Base-by-base conservation (phyloP, 2,888 invertebrate species). In the Rhynchonema sp. region DNA sequence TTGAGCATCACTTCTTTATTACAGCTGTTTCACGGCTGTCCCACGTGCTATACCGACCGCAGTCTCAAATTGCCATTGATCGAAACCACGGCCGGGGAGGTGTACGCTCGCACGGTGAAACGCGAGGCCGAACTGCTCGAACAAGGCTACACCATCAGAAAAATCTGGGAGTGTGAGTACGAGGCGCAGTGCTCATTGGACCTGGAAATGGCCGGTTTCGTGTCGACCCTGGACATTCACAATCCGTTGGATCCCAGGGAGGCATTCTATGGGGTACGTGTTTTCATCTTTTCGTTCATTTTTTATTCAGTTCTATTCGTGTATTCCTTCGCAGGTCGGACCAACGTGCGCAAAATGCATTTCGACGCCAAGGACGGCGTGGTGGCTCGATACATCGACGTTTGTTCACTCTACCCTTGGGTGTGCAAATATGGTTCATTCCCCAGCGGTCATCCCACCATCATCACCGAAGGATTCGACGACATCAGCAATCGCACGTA, bases 221-320 rank as follows among this genome's bases (percentile, higher is more conserved):
- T 26, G 3, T 6, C 13, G 17, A 6, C 6, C 6, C 17, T 55
- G n/a, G 23, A 9, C 3, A 25, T 26, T 6, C 9, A 29, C 3
- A 27, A 55, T 2, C 55, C 55, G 30, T 13, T 55, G 28, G 27
- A 55, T n/a, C 13, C 55, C 23, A 6, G 55, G 6, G 55, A 55
- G 2, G 55, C 55, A 27, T 55, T 55, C 20, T 57, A 57, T 52
- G 57, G 57, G n/a, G n/a, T n/a, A n/a, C n/a, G n/a, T n/a, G n/a
- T n/a, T n/a, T n/a, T n/a, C n/a, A n/a, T n/a, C n/a, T n/a, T n/a
- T n/a, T n/a, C n/a, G n/a, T n/a, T n/a, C n/a, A n/a, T n/a, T n/a
- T n/a, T n/a, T n/a, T n/a, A n/a, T n/a, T n/a, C n/a, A n/a, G n/a
- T n/a, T n/a, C n/a, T n/a, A n/a, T n/a, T n/a, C n/a, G n/a, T n/a